Conservation (phyloP, 2,888 invertebrate species). For the Amiota mariae region DNA sequence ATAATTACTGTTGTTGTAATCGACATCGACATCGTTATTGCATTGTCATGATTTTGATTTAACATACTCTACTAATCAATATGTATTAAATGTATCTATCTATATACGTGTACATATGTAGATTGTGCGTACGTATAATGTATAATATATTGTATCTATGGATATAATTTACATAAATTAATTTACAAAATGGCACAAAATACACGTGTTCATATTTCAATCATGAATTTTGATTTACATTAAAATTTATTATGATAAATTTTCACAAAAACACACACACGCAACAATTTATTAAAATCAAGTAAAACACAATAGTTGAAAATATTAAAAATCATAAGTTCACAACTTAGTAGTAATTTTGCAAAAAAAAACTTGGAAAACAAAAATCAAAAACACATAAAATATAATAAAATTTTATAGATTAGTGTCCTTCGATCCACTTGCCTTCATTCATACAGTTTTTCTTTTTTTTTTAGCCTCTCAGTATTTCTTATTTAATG, state of each 20-base stretch:
- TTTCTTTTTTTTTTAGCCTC: neutral
- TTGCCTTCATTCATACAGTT: neutral
- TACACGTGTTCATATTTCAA: conserved; percentile 19
- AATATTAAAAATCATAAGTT: neutral
- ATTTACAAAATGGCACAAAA: conserved; percentile 40
- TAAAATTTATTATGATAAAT: too few relatives aligned
- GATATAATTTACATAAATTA: conserved; percentile 51
- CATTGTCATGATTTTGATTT: conserved; percentile 12
- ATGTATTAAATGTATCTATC: too few relatives aligned
- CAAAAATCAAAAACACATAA: too few relatives aligned
- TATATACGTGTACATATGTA: too few relatives aligned
- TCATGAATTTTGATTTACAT: conserved; percentile 23
- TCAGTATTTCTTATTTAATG: too few relatives aligned
- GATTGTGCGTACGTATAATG: too few relatives aligned
- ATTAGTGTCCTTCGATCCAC: conserved; percentile 7
- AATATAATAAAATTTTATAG: neutral
- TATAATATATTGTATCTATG: too few relatives aligned
- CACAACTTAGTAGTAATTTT: too few relatives aligned
- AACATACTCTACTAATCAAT: conserved; percentile 39
- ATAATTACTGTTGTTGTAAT: conserved; percentile 38
- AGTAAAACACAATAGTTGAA: neutral
- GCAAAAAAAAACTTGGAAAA: too few relatives aligned
- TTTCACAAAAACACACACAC: too few relatives aligned
- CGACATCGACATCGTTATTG: neutral
- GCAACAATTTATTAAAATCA: too few relatives aligned